Base-by-base conservation (phyloP, 2,888 invertebrate species). In the Gymnosoma rotundatum region DNA sequence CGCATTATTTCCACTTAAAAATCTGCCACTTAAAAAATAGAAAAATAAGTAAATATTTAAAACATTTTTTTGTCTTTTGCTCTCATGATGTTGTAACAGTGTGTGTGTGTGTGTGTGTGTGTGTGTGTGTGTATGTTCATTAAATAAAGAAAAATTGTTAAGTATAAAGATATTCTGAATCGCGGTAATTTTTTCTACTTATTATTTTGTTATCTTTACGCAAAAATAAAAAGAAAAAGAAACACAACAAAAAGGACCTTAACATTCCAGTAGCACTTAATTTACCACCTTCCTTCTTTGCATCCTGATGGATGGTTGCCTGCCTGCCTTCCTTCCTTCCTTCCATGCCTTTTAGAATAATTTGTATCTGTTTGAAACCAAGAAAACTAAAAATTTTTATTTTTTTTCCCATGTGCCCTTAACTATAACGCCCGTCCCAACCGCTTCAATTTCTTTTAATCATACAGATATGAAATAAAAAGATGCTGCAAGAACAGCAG, bases 231-330 rank as follows among this genome's bases (percentile, higher is more conserved):
- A 38, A 14, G 2, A 20, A 25, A 0, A 38, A 48, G 38, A 52
- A 21, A n/a, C 9, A 14, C 4, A 25, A 25, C 25, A 38, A 67
- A 48, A 56, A 42, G 48, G 52, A 66, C 79, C 79, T 79, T 73
- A 73, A 73, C 79, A 79, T 66, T 79, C 58, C 52, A 73, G 21
- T 50, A 60, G 42, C 60, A 72, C 79, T 79, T 60, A 73, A 79
- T 79, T 79, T 73, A 48, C 58, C 73, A 67, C 66, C 73, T 73
- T 67, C 66, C 79, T 72, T 66, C 48, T 78, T 73, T 38, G 2
- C 72, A 56, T 78, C 52, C 78, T 78, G 60, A 69, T 61, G 52
- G 63, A 78, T 70, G 54, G 42, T 54, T 69, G 54, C 25, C 54
- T 69, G n/a, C 21, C 25, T 25, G 25, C 25, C 25, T 25, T 25